Evolutionary conservation across 2,113 vertebrate species (phyloP), one percentile per base, ranked within the genome.

Genomic region (Pteropus alecto): DNA sequence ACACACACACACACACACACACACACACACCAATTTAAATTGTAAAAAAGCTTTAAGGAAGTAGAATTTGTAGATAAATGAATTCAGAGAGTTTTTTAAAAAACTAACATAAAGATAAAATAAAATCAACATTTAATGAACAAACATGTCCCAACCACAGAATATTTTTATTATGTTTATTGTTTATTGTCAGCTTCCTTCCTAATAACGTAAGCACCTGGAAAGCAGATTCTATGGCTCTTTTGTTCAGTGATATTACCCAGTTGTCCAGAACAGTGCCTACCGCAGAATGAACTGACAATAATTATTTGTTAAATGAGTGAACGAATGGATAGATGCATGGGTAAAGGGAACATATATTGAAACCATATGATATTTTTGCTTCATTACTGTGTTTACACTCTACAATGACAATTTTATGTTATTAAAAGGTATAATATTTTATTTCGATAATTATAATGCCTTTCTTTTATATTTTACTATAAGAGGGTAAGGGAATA

Each of bases 1-100:
- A 18, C 6, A 6, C 26, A 21, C 6, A 26, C 0, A 1, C 7
- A 33, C 26, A 48, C 33, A 35, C 5, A 0, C 9, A 7, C 26
- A 24, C 6, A 10, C 7, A 85, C 61, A 67, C 13, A 6, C 15
- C 11, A 21, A 46, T 56, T 63, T 65, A 33, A 77, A 8, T 71
- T 94, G 84, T 83, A n/a, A 41, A 83, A n/a, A 10, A 35, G 6
- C 13, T 89, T 30, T 38, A n/a, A 76, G 14, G 8, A 30, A 13
- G 16, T 67, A 51, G 8, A 14, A 5, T 38, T 90, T 93, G 7
- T 90, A 38, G 15, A n/a, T 94, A 12, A 41, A 24, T 77, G 30
- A 1, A 78, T 33, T 87, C 35, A n/a, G 26, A 88, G 43, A 74
- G 11, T 1, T 71, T 82, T 33, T 30, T 24, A 33, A 60, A 11